These are phyloP conservation scores for Enteromius viviparus DNA, from an alignment of 2,797 vertebrate species.

Conservation along the genomic window DNA sequence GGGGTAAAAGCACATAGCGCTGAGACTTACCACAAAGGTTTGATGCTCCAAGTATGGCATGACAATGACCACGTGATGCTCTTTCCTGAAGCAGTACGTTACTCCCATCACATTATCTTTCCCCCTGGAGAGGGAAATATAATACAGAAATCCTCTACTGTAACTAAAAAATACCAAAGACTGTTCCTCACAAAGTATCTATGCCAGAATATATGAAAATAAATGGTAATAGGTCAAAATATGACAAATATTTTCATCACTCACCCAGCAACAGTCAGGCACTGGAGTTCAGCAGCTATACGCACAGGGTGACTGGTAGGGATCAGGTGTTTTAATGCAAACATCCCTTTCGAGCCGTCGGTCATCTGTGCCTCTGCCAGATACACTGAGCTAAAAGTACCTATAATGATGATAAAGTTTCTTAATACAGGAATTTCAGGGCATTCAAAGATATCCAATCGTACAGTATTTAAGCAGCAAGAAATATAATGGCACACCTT, in stretches of 20 bases:
- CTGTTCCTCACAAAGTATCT: neutral
- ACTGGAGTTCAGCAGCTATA: constrained; percentile 96
- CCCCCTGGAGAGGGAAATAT: constrained; percentile 78
- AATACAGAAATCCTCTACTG: neutral
- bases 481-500: constrained; percentile 78
- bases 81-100: constrained; percentile 94
- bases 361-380: constrained; percentile 87
- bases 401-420: constrained; percentile 66
- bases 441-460: neutral
- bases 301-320: constrained; percentile 95
- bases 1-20: neutral
- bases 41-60: constrained; percentile 98
- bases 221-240: neutral
- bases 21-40: constrained; percentile 85
- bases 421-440: neutral
- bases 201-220: neutral
- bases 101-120: constrained; percentile 96
- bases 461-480: neutral
- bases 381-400: constrained; percentile 98
- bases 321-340: constrained; percentile 96
- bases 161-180: neutral
- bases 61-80: constrained; percentile 94
- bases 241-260: constrained; percentile 35
- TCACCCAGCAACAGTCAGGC: constrained; percentile 92
- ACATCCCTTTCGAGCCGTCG: constrained; percentile 84